These are phyloP conservation scores for Calliopsis andreniformis DNA, from an alignment of 1,140 invertebrate genomes.

Conservation along the genomic window DNA sequence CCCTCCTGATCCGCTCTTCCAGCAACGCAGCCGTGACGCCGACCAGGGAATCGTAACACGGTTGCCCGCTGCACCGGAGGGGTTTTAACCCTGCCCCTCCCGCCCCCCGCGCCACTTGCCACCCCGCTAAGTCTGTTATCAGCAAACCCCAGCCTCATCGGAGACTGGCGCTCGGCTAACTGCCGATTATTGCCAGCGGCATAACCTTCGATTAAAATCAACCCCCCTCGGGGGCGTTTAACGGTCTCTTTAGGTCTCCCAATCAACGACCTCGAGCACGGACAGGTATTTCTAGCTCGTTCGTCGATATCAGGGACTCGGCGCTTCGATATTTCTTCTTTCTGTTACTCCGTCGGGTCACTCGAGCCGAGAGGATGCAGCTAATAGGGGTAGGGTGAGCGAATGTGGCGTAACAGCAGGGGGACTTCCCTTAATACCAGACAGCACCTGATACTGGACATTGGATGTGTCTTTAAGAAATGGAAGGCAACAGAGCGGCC, in stretches of 20 bases:
- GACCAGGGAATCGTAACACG: conserved; percentile 60
- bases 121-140: conserved; percentile 75
- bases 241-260: conserved; percentile 58
- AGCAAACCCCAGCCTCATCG: conserved; percentile 64
- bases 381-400: too few species aligned
- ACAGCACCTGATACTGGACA: too few species aligned
- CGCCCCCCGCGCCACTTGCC: conserved; percentile 50
- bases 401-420: too few species aligned
- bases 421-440: too few species aligned
- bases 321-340: neutral
- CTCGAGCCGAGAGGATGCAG: too few species aligned
- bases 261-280: conserved; percentile 45
- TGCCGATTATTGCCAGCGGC: conserved; percentile 71
- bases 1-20: conserved; percentile 46
- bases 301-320: neutral
- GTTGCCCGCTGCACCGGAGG: conserved; percentile 45
- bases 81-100: conserved; percentile 11
- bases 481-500: too few species aligned
- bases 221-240: conserved; percentile 44
- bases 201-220: conserved; percentile 71
- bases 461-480: too few species aligned
- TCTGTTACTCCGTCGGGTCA: neutral
- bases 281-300: neutral
- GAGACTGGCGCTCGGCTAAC: conserved; percentile 63
- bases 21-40: conserved; percentile 55